Evolutionary conservation across 2,888 invertebrate genomes (phyloP).

Genomic region (Nowickia ferox): DNA sequence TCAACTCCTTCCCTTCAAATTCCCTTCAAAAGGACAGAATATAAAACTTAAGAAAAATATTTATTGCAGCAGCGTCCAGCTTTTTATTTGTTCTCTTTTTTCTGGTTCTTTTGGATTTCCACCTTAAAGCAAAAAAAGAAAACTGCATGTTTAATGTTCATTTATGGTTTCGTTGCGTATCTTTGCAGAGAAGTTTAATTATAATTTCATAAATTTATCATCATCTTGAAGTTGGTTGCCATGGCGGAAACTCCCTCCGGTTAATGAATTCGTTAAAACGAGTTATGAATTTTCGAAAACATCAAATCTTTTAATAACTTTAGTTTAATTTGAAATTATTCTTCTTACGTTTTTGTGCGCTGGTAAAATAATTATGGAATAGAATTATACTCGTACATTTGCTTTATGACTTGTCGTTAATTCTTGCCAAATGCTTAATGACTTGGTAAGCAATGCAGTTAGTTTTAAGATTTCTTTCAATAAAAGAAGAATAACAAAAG

Average conservation of each 20-base stretch:
- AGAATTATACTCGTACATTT: constrained; percentile 67
- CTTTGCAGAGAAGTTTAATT: constrained; percentile 76
- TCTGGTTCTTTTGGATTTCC: constrained; percentile 38
- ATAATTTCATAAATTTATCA: constrained; percentile 75
- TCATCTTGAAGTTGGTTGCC: constrained; percentile 34
- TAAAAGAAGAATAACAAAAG: constrained; percentile 9
- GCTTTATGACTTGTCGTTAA: constrained; percentile 71
- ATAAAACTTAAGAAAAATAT: constrained; percentile 40
- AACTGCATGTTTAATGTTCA: constrained; percentile 77
- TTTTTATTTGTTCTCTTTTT: constrained; percentile 31
- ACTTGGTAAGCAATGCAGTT: constrained; percentile 48
- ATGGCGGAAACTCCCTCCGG: constrained; percentile 60
- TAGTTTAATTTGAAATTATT: constrained; percentile 67
- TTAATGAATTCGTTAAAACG: constrained; percentile 71
- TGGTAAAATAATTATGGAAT: constrained; percentile 48
- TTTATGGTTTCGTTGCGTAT: constrained; percentile 78
- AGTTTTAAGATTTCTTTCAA: constrained; percentile 53
- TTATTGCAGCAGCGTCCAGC: constrained; percentile 47
- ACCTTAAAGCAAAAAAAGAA: constrained; percentile 9
- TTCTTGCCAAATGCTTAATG: constrained; percentile 64
- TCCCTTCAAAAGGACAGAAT: background rate
- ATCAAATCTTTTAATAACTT: constrained; percentile 72
- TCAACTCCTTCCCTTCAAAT: constrained; percentile 14
- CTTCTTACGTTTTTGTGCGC: constrained; percentile 34
- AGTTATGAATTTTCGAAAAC: constrained; percentile 68